Evolutionary conservation across 2,113 vertebrate genomes (phyloP).

Genomic region (Galemys pyrenaicus): DNA sequence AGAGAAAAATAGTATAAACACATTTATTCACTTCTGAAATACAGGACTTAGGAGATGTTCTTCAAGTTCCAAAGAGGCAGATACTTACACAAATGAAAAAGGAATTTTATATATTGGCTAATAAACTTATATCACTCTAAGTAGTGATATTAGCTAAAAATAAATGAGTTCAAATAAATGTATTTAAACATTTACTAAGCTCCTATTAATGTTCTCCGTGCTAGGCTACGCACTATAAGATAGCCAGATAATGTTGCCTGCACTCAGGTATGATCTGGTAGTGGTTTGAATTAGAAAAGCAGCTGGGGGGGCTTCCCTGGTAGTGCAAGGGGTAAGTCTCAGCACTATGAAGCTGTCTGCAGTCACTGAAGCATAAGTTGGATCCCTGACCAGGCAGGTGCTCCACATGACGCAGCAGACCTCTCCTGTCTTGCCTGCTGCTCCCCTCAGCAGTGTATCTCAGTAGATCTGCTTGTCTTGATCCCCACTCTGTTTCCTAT

Average conservation of each 20-base stretch:
- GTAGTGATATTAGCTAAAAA: not conserved
- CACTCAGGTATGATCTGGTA: not conserved
- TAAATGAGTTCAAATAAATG: not conserved
- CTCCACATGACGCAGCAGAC: too few species aligned
- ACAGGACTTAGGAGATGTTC: not conserved
- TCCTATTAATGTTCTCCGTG: not conserved
- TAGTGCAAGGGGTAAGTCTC: too few species aligned
- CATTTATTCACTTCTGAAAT: not conserved
- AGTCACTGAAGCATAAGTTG: too few species aligned
- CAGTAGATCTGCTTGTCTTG: too few species aligned
- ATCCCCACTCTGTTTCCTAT: too few species aligned
- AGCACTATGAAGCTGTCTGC: too few species aligned
- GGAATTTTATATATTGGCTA: not conserved
- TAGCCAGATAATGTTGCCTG: not conserved
- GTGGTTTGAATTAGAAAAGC: not conserved
- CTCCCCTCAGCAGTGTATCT: too few species aligned
- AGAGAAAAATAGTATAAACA: not conserved
- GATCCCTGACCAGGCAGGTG: too few species aligned
- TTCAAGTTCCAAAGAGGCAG: not conserved
- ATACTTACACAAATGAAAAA: not conserved
- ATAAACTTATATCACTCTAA: conserved; percentile 2
- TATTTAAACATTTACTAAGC: not conserved
- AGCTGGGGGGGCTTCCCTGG: too few species aligned
- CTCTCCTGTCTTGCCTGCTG: too few species aligned
- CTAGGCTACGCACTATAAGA: not conserved